phyloP scores from a whole-genome alignment of 2,113 vertebrate species.

The Ifrita kowaldi region DNA sequence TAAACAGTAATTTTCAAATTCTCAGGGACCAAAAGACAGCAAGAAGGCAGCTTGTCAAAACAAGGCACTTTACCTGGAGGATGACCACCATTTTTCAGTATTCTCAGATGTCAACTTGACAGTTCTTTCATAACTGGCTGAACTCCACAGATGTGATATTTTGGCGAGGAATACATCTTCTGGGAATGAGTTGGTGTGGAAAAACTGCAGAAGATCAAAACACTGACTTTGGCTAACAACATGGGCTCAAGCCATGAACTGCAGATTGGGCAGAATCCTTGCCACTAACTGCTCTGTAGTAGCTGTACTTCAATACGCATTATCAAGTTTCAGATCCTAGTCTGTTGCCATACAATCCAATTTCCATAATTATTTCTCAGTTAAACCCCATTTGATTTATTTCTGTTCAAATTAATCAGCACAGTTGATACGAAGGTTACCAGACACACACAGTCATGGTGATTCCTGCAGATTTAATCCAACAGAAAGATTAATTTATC shows the following conservation, averaged over 20 bases:
- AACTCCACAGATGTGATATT: neutral
- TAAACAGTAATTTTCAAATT: neutral
- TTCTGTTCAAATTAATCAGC: neutral
- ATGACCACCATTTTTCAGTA: neutral
- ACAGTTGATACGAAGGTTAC: neutral
- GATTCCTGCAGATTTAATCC: neutral
- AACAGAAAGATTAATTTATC: neutral
- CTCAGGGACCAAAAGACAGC: neutral
- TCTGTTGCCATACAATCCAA: neutral
- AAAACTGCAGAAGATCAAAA: neutral
- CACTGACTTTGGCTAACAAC: neutral
- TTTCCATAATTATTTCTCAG: neutral
- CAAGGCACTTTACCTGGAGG: neutral
- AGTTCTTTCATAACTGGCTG: neutral
- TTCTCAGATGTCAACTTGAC: neutral
- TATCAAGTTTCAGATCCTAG: neutral
- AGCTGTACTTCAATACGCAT: neutral
- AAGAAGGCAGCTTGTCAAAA: neutral
- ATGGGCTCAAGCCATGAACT: neutral
- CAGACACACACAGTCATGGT: neutral
- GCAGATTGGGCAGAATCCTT: neutral
- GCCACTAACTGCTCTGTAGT: neutral
- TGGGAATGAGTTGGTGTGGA: neutral
- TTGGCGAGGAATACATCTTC: neutral
- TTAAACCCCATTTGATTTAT: neutral